These are phyloP conservation scores for Sebastes itinus DNA, from an alignment of 2,797 vertebrate species.

Conservation along the genomic window DNA sequence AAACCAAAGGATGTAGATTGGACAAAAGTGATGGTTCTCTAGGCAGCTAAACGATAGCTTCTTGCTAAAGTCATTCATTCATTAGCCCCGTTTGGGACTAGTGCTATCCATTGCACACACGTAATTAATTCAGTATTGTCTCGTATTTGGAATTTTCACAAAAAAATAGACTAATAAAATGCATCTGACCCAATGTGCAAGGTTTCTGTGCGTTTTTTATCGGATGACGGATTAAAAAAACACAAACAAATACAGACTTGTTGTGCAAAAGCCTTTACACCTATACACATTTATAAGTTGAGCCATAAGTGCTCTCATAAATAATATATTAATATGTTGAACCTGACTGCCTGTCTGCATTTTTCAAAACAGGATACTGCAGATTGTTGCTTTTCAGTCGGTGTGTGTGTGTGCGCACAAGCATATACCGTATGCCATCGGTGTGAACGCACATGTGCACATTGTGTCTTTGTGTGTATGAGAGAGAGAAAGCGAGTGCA, in stretches of 20 bases:
- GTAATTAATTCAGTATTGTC: too few species aligned
- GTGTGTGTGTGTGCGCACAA: not conserved
- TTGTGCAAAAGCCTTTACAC: not conserved
- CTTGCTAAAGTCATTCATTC: rapidly evolving
- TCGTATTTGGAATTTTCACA: too few species aligned
- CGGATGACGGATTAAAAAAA: too few species aligned
- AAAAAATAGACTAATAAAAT: too few species aligned
- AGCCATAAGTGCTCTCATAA: not conserved
- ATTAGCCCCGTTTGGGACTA: too few species aligned
- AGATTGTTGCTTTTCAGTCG: not conserved
- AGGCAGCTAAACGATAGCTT: too few species aligned
- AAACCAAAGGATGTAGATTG: too few species aligned
- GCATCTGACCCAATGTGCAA: too few species aligned
- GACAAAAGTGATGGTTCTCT: too few species aligned
- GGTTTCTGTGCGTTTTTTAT: too few species aligned
- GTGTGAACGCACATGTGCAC: conserved; percentile 8
- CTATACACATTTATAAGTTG: not conserved
- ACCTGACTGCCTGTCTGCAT: not conserved
- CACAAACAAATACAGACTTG: too few species aligned
- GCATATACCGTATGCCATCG: not conserved
- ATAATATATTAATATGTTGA: conserved; percentile 19
- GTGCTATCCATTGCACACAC: too few species aligned
- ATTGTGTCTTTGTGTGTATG: not conserved
- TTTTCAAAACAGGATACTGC: conserved; percentile 21
- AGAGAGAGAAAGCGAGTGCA: not conserved